phyloP scores from a whole-genome alignment of 2,113 vertebrate species.

The Polypterus bichir region DNA sequence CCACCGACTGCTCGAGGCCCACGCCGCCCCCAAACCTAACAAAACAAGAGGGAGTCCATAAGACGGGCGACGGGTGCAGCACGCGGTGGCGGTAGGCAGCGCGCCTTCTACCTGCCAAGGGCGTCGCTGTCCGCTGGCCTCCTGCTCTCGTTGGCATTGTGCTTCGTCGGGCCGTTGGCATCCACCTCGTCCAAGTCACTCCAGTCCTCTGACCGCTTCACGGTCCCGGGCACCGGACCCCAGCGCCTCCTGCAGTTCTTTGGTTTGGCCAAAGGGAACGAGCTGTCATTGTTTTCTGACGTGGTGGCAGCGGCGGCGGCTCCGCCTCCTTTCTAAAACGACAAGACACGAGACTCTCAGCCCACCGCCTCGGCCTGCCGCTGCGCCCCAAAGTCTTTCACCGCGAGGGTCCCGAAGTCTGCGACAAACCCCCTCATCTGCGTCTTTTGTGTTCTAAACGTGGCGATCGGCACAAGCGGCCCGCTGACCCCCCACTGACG shows the following conservation, averaged over 20 bases:
- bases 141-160: conserved; percentile 52
- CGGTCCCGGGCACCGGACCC: conserved; percentile 56
- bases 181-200: conserved; percentile 67
- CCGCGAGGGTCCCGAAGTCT: no score
- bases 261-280: conserved; percentile 49
- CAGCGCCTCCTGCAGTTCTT: conserved; percentile 66
- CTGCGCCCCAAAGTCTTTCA: no score
- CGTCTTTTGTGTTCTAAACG: no score
- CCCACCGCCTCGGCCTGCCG: no score
- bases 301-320: conserved; percentile 18
- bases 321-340: conserved; percentile 39
- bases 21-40: conserved; percentile 70
- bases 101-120: conserved; percentile 49
- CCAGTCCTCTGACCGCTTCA: conserved; percentile 69
- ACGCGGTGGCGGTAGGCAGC: no score
- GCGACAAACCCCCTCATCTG: no score
- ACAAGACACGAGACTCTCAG: background rate
- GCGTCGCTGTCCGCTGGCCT: conserved; percentile 49
- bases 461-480: no score
- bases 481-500: no score
- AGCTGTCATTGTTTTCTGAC: conserved; percentile 49
- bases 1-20: conserved; percentile 64
- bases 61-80: no score
- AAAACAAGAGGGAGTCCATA: background rate
- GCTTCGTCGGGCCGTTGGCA: conserved; percentile 43